phyloP scores from a whole-genome alignment of 2,888 invertebrate species.

The Hypercompe scribonia region DNA sequence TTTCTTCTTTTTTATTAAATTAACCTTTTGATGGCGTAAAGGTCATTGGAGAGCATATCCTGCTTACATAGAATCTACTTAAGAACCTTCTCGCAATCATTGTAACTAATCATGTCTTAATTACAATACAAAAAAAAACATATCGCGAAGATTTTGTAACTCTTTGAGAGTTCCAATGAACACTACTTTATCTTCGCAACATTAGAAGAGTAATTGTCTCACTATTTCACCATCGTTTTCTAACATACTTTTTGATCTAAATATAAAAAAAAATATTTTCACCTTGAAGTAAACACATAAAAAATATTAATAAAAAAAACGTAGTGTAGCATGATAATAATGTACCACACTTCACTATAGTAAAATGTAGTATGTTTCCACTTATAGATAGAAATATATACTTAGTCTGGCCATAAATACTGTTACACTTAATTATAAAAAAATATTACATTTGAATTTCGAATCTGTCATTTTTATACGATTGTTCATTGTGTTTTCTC shows the following conservation, averaged over 20 bases:
- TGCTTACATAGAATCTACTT: background rate
- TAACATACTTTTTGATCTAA: no score
- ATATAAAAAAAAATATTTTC: background rate
- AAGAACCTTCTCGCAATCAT: background rate
- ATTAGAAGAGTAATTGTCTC: background rate
- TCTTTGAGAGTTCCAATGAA: background rate
- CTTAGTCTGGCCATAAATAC: no score
- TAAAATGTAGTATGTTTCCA: background rate
- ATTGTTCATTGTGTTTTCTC: no score
- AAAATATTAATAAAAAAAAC: background rate
- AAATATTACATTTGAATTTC: no score
- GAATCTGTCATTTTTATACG: no score
- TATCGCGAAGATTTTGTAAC: no score
- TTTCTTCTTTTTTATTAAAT: no score
- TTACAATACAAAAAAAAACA: background rate
- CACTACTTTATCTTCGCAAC: background rate
- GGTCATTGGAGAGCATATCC: background rate
- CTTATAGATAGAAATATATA: no score
- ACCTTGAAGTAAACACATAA: background rate
- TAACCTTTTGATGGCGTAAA: background rate
- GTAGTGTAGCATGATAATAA: background rate
- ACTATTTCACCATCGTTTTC: background rate
- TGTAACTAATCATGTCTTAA: background rate
- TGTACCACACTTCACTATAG: background rate
- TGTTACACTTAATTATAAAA: no score